Evolutionary conservation across 2,888 invertebrate species (phyloP), one percentile per base, ranked within the genome.

Genomic region (Drosophila imparisetae): DNA sequence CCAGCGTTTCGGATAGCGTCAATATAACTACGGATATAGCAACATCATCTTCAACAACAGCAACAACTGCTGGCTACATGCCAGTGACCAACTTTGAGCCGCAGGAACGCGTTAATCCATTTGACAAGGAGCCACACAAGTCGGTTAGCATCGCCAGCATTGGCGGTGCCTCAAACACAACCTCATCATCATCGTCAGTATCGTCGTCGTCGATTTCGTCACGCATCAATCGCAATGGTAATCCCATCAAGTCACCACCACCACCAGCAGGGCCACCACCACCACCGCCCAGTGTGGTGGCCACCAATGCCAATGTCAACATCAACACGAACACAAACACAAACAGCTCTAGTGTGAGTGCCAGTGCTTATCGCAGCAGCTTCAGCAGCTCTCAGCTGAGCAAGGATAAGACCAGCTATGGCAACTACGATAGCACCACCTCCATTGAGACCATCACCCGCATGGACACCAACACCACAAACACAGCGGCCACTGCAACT

Each of bases 71-170:
- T 30, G 69, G 59, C 64, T 92, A 92, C 66, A 90, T 86, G 66
- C 93, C 92, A 64, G 92, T 92, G 11, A 92, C 92, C 71, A 93
- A 92, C 68, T 93, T 93, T 76, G 92, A 92, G 70, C 91, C 92
- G 38, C 92, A 92, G 72, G 93, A 93, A 68, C 89, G 93, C 27
- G 91, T 93, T 4, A 93, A 93, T 86, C 93, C 93, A 48, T 93
- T 93, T 45, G 93, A 93, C 72, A 93, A 93, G 84, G 92, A 92
- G 45, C 79, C 89, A 7, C 75, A 81, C 63, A 81, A 84, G 53
- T 83, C 91, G 36, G 72, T 61, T 7, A 83, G 81, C 63, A 63
- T 66, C 42, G 80, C 73, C 62, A 79, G 81, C 53, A 86, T 83
- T 30, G 81, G 87, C 34, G 81, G 67, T n/a, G 81, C 75, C 21